Percentiles rank a stretch among this genome's conserved stretches.
These are phyloP conservation scores for Caenorhabditis macrosperma DNA, from an alignment of 2,888 invertebrate species.

Conservation along the genomic window DNA sequence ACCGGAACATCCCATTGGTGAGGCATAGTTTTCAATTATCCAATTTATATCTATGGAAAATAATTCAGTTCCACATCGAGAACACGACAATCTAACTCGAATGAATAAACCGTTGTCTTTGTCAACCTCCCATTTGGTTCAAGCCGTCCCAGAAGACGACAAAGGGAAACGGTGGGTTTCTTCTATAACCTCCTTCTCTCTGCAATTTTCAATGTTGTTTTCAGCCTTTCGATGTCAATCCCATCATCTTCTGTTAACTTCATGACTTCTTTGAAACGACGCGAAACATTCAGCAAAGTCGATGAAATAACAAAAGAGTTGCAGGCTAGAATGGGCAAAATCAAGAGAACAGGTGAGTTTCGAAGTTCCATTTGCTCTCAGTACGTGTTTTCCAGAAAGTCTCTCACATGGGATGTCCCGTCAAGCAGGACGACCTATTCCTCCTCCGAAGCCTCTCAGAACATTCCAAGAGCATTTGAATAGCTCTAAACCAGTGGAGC, in stretches of 20 bases:
- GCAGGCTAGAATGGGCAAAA: constrained; percentile 44
- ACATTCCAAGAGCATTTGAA: constrained; percentile 38
- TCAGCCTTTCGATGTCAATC: constrained; percentile 58
- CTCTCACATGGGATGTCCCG: constrained; percentile 35
- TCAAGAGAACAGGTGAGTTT: constrained; percentile 53
- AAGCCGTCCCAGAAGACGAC: neutral
- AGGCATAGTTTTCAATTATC: no score
- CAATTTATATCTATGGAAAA: no score
- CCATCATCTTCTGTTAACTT: constrained; percentile 54
- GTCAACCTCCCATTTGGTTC: constrained; percentile 44
- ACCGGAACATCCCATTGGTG: constrained; percentile 43
- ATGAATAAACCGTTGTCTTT: constrained; percentile 45
- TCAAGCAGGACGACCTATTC: constrained; percentile 30
- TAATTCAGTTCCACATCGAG: constrained; percentile 20
- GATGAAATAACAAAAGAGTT: constrained; percentile 57
- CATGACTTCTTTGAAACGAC: constrained; percentile 51
- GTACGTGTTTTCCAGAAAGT: constrained; percentile 30
- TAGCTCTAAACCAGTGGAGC: neutral
- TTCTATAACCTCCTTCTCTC: neutral
- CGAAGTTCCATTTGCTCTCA: neutral
- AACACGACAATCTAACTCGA: neutral
- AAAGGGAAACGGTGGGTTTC: neutral
- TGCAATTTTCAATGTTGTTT: neutral
- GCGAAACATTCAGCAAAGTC: constrained; percentile 63
- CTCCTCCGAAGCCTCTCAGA: constrained; percentile 58